phyloP scores from a whole-genome alignment of 1,140 invertebrate species.

The Macrobrachium nipponense region DNA sequence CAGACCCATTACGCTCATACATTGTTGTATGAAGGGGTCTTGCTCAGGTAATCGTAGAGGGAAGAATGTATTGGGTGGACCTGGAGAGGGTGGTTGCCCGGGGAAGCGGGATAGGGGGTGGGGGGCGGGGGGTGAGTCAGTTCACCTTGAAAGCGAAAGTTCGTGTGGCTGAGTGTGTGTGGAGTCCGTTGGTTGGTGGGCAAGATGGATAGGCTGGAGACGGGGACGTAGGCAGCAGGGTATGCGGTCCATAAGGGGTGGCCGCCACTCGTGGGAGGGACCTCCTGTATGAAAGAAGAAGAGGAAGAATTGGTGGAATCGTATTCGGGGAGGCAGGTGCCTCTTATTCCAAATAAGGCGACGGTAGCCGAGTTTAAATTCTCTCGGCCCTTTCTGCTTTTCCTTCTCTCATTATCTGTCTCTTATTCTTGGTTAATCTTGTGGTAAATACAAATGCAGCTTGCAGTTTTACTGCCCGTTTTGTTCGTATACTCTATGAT shows the following conservation, averaged over 20 bases:
- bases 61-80: neutral
- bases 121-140: neutral
- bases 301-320: no score
- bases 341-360: no score
- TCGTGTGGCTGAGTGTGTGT: neutral
- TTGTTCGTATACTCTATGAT: no score
- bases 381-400: no score
- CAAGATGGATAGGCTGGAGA: neutral
- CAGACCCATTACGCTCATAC: no score
- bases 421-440: no score
- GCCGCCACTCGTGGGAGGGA: neutral
- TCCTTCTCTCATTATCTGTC: no score
- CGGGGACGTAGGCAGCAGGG: neutral
- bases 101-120: neutral
- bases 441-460: no score
- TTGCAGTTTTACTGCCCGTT: no score
- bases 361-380: no score
- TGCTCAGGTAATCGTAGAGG: neutral
- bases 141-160: constrained; percentile 34
- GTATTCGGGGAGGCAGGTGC: no score
- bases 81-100: neutral
- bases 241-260: neutral
- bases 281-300: no score
- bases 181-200: neutral
- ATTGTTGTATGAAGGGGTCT: neutral